Conservation (phyloP, 2,888 invertebrate genomes). For the Lithophane ornitopus region DNA sequence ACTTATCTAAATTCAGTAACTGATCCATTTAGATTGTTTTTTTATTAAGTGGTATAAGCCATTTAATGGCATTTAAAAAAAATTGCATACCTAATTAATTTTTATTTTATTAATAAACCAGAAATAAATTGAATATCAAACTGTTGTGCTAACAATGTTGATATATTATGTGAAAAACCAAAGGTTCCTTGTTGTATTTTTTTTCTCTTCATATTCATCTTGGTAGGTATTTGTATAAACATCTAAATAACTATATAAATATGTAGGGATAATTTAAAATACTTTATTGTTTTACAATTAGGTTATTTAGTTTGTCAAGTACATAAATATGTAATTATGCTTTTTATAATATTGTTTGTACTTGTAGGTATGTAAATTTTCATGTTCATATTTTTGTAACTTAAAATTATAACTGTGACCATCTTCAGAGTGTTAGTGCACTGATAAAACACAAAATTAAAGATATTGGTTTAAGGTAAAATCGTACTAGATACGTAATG, state of each 20-base stretch:
- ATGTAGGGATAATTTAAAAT: constrained; percentile 30
- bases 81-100: background rate
- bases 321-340: constrained; percentile 28
- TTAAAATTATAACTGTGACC: constrained; percentile 18
- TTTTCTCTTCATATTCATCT: constrained; percentile 8
- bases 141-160: constrained; percentile 20
- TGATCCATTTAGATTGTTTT: background rate
- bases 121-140: constrained; percentile 16
- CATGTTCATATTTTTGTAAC: constrained; percentile 36
- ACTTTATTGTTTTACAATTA: constrained; percentile 44
- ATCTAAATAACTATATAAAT: constrained; percentile 34
- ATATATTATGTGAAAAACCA: constrained; percentile 42
- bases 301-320: constrained; percentile 36
- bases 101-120: constrained; percentile 12
- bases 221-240: constrained; percentile 39
- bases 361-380: constrained; percentile 18
- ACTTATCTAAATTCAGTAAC: constrained; percentile 11
- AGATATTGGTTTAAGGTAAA: background rate
- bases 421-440: background rate
- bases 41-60: background rate
- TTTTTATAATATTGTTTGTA: constrained; percentile 40
- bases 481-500: background rate
- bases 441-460: background rate
- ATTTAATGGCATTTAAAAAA: background rate
- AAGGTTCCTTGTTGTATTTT: constrained; percentile 47